phyloP scores from a whole-genome alignment of 2,113 vertebrate genomes.

The Lagenorhynchus albirostris region DNA sequence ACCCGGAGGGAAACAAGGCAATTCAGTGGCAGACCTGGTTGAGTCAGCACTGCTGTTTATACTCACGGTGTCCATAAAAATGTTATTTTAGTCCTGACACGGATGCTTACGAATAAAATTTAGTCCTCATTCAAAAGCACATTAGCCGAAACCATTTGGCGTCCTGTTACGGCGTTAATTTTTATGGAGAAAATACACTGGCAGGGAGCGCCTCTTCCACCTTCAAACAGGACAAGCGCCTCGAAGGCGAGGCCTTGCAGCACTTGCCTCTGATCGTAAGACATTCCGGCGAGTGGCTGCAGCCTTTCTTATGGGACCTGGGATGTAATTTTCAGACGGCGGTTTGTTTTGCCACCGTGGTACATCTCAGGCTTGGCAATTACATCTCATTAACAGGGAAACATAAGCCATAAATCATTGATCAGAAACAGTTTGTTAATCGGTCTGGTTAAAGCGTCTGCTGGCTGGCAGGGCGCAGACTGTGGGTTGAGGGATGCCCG shows the following conservation, averaged over 20 bases:
- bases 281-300: fast-evolving
- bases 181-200: conserved; percentile 69
- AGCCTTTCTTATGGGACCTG: background rate
- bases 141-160: conserved; percentile 77
- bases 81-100: conserved; percentile 78
- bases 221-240: background rate
- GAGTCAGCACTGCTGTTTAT: conserved; percentile 65
- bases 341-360: conserved; percentile 6
- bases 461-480: conserved; percentile 33
- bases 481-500: conserved; percentile 32
- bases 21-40: background rate
- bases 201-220: conserved; percentile 43
- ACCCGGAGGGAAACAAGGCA: background rate
- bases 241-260: background rate
- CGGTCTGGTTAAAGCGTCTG: conserved; percentile 44
- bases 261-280: background rate
- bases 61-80: conserved; percentile 72
- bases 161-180: conserved; percentile 69
- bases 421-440: conserved; percentile 42
- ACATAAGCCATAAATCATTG: background rate
- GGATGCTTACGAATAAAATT: conserved; percentile 77
- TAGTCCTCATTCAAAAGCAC: conserved; percentile 76
- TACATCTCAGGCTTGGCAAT: background rate
- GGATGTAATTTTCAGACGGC: background rate
- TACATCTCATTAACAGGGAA: conserved; percentile 54